A percentile compares a stretch with the other conserved stretches of the same genome.
These are phyloP conservation scores for Sipha flava DNA, from an alignment of 1,140 invertebrate species.

Conservation along the genomic window DNA sequence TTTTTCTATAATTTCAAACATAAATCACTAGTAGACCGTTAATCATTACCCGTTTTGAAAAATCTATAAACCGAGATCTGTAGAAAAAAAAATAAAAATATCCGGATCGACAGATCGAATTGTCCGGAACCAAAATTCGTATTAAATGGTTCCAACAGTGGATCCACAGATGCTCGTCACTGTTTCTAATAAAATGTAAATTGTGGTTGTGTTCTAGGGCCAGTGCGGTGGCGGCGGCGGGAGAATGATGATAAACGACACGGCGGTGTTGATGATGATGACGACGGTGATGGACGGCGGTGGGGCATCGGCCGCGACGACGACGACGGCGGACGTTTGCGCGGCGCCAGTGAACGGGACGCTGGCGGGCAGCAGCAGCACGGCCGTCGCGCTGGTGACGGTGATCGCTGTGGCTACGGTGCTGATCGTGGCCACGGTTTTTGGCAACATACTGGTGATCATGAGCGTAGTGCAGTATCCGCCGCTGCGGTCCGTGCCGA, in stretches of 20 bases:
- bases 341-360: neutral
- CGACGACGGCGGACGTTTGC: neutral
- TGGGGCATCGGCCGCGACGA: neutral
- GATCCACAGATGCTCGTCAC: too few relatives aligned
- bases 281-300: neutral
- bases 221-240: too few relatives aligned
- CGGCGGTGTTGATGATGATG: neutral
- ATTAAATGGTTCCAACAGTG: too few relatives aligned
- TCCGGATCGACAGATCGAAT: too few relatives aligned
- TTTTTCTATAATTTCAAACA: too few relatives aligned
- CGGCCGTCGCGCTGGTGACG: slow-evolving; percentile 60
- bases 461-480: slow-evolving; percentile 92
- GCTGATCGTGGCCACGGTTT: slow-evolving; percentile 81
- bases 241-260: neutral
- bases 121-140: too few relatives aligned
- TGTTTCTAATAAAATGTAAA: too few relatives aligned
- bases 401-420: slow-evolving; percentile 57
- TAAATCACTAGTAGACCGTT: too few relatives aligned
- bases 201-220: neutral
- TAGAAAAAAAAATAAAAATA: too few relatives aligned
- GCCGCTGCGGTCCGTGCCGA: slow-evolving; percentile 92
- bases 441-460: slow-evolving; percentile 92
- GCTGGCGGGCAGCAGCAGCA: slow-evolving; percentile 73
- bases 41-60: too few relatives aligned
- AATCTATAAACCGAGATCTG: too few relatives aligned